phyloP scores from a whole-genome alignment of 2,888 invertebrate genomes.

The Drosophila parthenogenetica region DNA sequence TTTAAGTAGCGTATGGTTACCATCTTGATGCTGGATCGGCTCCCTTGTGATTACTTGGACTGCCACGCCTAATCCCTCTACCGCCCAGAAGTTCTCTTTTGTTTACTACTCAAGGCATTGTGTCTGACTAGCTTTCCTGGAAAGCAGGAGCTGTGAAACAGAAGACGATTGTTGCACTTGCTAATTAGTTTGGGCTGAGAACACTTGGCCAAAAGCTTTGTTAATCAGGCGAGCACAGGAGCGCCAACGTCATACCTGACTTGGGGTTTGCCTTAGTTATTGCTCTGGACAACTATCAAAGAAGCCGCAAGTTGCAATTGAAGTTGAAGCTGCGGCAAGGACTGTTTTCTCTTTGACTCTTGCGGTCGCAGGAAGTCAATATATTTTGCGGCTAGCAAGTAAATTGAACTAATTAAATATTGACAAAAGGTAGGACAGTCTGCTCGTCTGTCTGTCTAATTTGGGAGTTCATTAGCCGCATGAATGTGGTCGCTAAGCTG shows the following conservation, averaged over 20 bases:
- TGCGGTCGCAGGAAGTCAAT: conserved; percentile 48
- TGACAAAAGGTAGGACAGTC: conserved; percentile 48
- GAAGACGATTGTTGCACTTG: conserved; percentile 23
- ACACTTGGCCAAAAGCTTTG: conserved; percentile 15
- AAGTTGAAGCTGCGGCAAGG: not conserved
- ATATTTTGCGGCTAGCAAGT: conserved; percentile 51
- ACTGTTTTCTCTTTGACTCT: not conserved
- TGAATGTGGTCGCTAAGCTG: conserved; percentile 21
- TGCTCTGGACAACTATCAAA: conserved; percentile 11
- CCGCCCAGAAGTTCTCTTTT: conserved; percentile 2
- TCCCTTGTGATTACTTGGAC: conserved; percentile 2
- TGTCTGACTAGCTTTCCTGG: not conserved
- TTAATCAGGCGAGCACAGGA: conserved; percentile 30
- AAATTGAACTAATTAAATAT: conserved; percentile 77
- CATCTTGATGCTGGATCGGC: not conserved
- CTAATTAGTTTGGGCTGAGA: conserved; percentile 40
- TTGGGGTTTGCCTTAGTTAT: conserved; percentile 5
- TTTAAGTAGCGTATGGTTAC: conserved; percentile 2
- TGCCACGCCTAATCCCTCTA: not conserved
- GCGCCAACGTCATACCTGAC: conserved; percentile 15
- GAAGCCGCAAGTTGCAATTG: conserved; percentile 19
- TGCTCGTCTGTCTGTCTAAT: conserved; percentile 11
- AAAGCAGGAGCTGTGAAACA: not conserved
- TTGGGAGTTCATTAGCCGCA: conserved; percentile 63
- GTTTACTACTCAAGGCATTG: conserved; percentile 15